Evolutionary conservation across 2,888 invertebrate species (phyloP), one percentile per base, ranked within the genome.

Genomic region (Meteorus colon): DNA sequence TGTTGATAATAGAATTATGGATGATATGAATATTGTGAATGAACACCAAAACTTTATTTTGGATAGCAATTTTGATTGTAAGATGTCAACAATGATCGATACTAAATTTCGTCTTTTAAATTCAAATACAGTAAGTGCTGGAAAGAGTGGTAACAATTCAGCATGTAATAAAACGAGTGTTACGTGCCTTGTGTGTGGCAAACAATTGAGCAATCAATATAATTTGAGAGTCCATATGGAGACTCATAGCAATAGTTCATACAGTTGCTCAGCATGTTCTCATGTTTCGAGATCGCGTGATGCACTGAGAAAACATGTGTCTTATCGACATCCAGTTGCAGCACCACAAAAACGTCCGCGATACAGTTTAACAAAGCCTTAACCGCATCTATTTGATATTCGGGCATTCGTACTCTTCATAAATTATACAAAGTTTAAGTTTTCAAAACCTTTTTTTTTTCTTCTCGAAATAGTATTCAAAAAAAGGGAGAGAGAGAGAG

Each of bases 181-280:
- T 5, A 94, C 94, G 19, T 97, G 97, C 89, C 93, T 94, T 77
- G 93, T 97, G 71, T 97, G 97, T 90, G 95, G 96, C 86, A 97
- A 97, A 88, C 95, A 96, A 76, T 91, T 97, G 68, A 96, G 96
- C 89, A 97, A 97, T 90, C 96, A 96, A 89, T 97, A 97, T 91
- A 97, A 97, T 89, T 90, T 97, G 83, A 92, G 96, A 77, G 96
- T 97, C 77, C 97, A 97, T 86, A 94, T 97, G 93, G 97, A 97
- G 87, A 96, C 96, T 27, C 97, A 97, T 89, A 95, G 96, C 85
- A 96, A 96, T 81, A 94, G 96, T 68, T 93, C 96, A 41, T 96
- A 97, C 89, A 96, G 96, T 45, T 97, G 97, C 86, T 93, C 94
- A 79, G 95, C 96, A 0, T 97, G 97, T 90, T 94, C 94, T 0